Evolutionary conservation across 2,888 invertebrate species (phyloP).

Genomic region (Drosophila trichaetosa): DNA sequence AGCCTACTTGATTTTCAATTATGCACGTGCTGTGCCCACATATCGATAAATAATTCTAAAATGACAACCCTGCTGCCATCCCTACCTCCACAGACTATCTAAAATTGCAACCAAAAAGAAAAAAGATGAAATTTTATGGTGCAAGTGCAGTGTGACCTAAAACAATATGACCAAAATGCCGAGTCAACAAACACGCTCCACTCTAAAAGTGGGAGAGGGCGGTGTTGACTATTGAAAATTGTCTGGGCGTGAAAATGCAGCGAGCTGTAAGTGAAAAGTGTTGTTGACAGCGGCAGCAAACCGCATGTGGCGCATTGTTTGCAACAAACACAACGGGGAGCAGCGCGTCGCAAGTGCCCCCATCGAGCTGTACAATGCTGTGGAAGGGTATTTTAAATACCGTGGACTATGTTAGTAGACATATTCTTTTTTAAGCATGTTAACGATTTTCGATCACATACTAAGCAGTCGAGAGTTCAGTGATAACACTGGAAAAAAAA

Average conservation of each 20-base stretch:
- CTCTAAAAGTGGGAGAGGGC: neutral
- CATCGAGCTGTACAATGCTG: neutral
- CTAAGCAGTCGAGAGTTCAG: neutral
- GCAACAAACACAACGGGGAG: slow-evolving; percentile 6
- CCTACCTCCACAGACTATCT: neutral
- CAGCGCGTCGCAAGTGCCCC: neutral
- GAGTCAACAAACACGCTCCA: neutral
- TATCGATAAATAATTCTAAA: slow-evolving; percentile 17
- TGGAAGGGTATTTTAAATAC: neutral
- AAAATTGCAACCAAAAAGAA: neutral
- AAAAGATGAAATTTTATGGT: slow-evolving; percentile 1
- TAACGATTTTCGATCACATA: slow-evolving; percentile 1
- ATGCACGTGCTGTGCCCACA: neutral
- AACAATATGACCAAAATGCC: slow-evolving; percentile 8
- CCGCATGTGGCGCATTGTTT: slow-evolving; percentile 20
- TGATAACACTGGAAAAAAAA: neutral
- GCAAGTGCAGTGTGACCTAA: slow-evolving; percentile 14
- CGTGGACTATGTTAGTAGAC: neutral
- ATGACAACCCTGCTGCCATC: slow-evolving; percentile 19
- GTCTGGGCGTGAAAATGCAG: slow-evolving; percentile 24
- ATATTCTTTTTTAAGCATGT: neutral
- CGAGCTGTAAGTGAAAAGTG: slow-evolving; percentile 37
- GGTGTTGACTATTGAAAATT: slow-evolving; percentile 16
- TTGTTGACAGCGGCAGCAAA: slow-evolving; percentile 17
- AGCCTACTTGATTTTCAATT: slow-evolving; percentile 39